These are phyloP conservation scores for Numenius arquata DNA, from an alignment of 2,113 vertebrate species.

Conservation along the genomic window DNA sequence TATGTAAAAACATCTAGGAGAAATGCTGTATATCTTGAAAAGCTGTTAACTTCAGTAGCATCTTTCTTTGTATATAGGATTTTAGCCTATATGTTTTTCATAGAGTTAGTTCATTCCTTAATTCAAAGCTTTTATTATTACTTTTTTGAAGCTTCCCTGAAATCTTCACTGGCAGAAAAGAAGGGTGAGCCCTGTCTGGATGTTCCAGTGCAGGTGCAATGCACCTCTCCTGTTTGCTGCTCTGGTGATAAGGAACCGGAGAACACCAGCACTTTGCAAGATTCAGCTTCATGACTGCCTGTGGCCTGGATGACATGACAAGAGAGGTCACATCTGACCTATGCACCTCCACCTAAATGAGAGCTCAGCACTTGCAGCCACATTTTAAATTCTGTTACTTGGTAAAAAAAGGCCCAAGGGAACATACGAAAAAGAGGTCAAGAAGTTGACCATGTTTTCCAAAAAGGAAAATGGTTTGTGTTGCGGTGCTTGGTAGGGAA, in stretches of 20 bases:
- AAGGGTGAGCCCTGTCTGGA: neutral
- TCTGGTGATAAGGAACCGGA: neutral
- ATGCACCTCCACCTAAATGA: neutral
- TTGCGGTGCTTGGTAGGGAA: neutral
- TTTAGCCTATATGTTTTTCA: neutral
- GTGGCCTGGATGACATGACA: neutral
- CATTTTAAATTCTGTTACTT: neutral
- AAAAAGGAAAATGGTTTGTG: neutral
- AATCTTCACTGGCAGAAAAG: neutral
- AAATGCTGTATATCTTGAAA: neutral
- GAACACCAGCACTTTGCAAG: neutral
- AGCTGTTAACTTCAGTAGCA: neutral
- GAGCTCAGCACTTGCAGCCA: neutral
- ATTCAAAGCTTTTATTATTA: neutral
- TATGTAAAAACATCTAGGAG: neutral
- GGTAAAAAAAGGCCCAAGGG: neutral
- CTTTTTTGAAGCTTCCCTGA: neutral
- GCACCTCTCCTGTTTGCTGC: neutral
- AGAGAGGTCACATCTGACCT: neutral
- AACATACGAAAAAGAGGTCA: neutral
- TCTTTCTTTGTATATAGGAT: neutral
- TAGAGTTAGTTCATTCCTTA: neutral
- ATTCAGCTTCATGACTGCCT: neutral
- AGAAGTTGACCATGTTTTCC: neutral
- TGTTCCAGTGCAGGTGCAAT: neutral